Evolutionary conservation across 2,888 invertebrate species (phyloP).

Genomic region (Kuschelorhynchus macadamiae): DNA sequence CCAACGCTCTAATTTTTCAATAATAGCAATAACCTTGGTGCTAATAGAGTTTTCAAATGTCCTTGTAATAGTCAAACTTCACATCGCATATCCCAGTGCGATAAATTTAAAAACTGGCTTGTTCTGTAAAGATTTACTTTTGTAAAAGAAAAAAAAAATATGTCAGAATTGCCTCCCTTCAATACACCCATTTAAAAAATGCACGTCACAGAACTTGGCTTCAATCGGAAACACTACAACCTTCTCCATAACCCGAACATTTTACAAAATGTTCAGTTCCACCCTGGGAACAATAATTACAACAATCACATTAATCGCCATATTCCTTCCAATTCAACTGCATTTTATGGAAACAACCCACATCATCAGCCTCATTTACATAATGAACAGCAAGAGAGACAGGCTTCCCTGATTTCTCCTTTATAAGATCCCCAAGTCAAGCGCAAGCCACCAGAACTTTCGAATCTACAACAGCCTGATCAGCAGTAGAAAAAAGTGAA

Average conservation of each 20-base stretch:
- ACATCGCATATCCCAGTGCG: background rate
- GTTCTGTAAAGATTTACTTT: background rate
- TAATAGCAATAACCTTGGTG: too few relatives aligned
- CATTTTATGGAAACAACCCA: too few relatives aligned
- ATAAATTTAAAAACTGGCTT: background rate
- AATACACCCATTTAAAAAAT: background rate
- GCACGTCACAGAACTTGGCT: background rate
- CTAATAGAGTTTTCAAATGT: background rate
- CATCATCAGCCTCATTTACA: too few relatives aligned
- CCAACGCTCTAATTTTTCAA: too few relatives aligned
- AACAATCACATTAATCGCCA: background rate
- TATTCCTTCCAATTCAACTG: background rate
- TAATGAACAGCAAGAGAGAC: background rate
- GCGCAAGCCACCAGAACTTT: background rate
- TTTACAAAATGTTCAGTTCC: slow-evolving; percentile 1
- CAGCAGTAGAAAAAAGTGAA: background rate
- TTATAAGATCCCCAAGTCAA: background rate
- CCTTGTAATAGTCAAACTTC: background rate
- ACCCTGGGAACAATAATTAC: background rate
- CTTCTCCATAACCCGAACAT: background rate
- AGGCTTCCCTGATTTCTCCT: background rate
- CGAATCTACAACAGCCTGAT: slow-evolving; percentile 6
- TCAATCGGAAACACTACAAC: background rate
- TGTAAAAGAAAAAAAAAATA: background rate
- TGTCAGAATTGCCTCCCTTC: background rate